A percentile compares a stretch with the other conserved stretches of the same genome.
These are phyloP conservation scores for Halictus ligatus DNA, from an alignment of 2,888 invertebrate species.

Conservation along the genomic window DNA sequence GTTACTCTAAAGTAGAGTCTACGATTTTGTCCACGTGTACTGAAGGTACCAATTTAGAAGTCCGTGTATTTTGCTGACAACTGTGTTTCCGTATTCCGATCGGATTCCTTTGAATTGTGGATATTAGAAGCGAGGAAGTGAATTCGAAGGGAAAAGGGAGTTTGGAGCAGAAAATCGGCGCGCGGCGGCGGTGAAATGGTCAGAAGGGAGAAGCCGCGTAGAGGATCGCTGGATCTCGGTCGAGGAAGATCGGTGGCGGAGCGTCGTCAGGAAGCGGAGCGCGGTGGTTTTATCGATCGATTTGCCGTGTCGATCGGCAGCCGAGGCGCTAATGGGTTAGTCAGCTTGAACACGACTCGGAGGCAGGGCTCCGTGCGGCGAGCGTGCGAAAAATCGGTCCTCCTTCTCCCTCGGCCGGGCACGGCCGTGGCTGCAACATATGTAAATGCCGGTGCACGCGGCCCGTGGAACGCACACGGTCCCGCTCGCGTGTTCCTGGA, in stretches of 20 bases:
- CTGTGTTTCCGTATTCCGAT: too few relatives aligned
- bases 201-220: neutral
- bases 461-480: slow-evolving; percentile 44
- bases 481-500: slow-evolving; percentile 43
- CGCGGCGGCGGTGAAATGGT: too few relatives aligned
- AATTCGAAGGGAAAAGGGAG: neutral
- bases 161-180: neutral
- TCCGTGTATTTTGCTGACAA: too few relatives aligned
- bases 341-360: slow-evolving; percentile 63
- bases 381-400: slow-evolving; percentile 64
- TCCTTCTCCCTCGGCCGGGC: slow-evolving; percentile 9
- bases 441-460: slow-evolving; percentile 49
- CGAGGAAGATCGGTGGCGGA: neutral
- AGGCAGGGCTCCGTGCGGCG: slow-evolving; percentile 39
- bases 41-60: too few relatives aligned
- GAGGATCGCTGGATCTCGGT: neutral
- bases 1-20: too few relatives aligned
- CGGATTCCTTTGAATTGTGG: too few relatives aligned
- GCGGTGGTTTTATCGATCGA: slow-evolving; percentile 70
- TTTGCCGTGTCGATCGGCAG: slow-evolving; percentile 71
- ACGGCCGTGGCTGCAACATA: slow-evolving; percentile 42
- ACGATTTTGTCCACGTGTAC: too few relatives aligned
- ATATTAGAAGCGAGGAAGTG: too few relatives aligned
- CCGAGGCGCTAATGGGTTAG: slow-evolving; percentile 72
- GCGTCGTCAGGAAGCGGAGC: slow-evolving; percentile 54